These are phyloP conservation scores for Amblyjoppa fuscipennis DNA, from an alignment of 2,888 invertebrate species.

Conservation along the genomic window DNA sequence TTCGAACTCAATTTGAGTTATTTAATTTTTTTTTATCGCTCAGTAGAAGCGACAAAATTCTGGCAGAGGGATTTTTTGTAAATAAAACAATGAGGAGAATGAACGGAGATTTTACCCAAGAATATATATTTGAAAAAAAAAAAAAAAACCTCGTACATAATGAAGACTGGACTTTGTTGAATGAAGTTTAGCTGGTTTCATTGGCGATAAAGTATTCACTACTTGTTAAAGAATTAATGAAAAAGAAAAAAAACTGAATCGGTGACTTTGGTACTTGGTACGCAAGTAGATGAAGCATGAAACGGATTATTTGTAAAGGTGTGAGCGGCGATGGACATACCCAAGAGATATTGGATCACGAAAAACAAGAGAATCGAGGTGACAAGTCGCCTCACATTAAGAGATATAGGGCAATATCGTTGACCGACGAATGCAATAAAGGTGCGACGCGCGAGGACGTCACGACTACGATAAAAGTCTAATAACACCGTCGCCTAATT, in stretches of 20 bases:
- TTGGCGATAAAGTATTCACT: neutral
- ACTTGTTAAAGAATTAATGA: neutral
- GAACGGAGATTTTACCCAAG: neutral
- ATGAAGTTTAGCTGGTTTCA: neutral
- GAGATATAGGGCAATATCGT: conserved; percentile 31
- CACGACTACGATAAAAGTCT: conserved; percentile 51
- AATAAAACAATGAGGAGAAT: neutral
- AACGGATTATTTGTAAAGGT: neutral
- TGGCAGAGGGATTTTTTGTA: no score
- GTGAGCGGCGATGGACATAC: neutral
- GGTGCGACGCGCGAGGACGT: neutral
- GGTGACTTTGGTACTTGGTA: neutral
- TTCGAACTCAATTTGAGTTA: neutral
- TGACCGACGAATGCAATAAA: conserved; percentile 45
- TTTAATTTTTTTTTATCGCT: neutral
- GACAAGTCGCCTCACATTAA: conserved; percentile 1
- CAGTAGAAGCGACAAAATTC: neutral
- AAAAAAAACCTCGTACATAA: neutral
- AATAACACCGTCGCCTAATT: conserved; percentile 45
- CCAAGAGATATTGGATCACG: neutral
- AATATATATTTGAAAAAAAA: neutral
- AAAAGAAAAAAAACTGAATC: conserved; percentile 3
- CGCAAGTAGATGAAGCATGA: conserved; percentile 4
- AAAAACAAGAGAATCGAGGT: neutral
- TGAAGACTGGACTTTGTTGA: neutral